Percentiles rank a stretch among this genome's conserved stretches.
Conservation (phyloP, 2,888 invertebrate species). For the Harpagoxenus sublaevis region DNA sequence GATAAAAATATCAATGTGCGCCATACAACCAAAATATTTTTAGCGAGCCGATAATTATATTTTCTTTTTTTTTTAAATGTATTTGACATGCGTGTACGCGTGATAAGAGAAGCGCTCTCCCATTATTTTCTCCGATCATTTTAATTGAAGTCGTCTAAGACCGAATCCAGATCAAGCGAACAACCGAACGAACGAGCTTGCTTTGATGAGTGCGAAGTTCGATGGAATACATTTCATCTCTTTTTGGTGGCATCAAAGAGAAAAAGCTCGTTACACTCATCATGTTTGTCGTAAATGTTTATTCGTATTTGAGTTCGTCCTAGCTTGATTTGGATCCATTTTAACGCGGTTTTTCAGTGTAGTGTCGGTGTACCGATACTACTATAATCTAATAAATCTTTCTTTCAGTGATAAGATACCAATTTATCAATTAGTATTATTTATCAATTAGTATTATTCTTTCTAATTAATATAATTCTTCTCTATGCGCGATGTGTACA, state of each 20-base stretch:
- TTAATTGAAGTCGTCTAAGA: not conserved
- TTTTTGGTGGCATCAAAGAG: not conserved
- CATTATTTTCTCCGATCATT: conserved; percentile 12
- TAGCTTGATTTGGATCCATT: not conserved
- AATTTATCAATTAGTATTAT: not conserved
- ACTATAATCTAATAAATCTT: not conserved
- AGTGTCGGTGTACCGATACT: not conserved
- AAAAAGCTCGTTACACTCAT: not conserved
- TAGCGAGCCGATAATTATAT: conserved; percentile 43
- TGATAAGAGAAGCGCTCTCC: not conserved
- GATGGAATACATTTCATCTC: not conserved
- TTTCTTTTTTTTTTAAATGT: not conserved
- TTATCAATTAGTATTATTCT: not conserved
- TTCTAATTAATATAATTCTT: not conserved
- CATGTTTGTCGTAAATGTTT: not conserved
- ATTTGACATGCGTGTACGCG: not conserved
- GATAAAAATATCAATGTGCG: conserved; percentile 51
- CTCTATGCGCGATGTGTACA: not conserved
- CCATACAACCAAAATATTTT: conserved; percentile 45
- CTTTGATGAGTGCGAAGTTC: not conserved
- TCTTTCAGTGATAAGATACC: not conserved
- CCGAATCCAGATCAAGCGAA: not conserved
- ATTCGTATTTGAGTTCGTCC: not conserved
- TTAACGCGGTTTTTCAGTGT: not conserved
- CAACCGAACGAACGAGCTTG: not conserved